These are phyloP conservation scores for Ciconia stormi DNA, from an alignment of 2,113 vertebrate genomes.

Conservation along the genomic window DNA sequence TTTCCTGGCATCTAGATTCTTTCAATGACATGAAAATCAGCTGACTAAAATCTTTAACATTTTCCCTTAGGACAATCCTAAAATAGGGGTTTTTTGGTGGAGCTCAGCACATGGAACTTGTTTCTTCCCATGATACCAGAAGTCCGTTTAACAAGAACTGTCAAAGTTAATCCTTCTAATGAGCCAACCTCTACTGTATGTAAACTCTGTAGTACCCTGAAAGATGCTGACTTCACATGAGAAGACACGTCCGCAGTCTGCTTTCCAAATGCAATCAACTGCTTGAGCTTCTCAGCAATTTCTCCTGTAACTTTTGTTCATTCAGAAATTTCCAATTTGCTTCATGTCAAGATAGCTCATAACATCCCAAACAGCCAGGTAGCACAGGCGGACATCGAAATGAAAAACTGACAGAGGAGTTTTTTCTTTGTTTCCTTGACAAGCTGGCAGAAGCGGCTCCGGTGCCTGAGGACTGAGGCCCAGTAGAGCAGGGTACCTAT, in stretches of 20 bases:
- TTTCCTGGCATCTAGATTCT: background rate
- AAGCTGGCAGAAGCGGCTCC: background rate
- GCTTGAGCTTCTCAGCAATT: background rate
- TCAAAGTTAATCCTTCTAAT: background rate
- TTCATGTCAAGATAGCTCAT: background rate
- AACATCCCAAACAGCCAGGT: background rate
- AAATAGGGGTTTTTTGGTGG: background rate
- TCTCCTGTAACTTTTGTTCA: background rate
- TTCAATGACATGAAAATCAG: background rate
- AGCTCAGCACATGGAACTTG: background rate
- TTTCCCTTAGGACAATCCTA: background rate
- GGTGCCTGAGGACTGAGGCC: background rate
- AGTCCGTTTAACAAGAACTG: background rate
- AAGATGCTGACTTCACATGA: constrained; percentile 14
- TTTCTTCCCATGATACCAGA: background rate
- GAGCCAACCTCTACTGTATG: background rate
- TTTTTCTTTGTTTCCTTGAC: background rate
- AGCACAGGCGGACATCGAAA: background rate
- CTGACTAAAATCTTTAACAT: background rate
- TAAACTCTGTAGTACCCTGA: background rate
- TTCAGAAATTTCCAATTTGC: background rate
- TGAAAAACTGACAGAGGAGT: background rate
- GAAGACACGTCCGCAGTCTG: background rate
- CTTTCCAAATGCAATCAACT: background rate
- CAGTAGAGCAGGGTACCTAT: background rate